A percentile compares a stretch with the other conserved stretches of the same genome.
phyloP scores from a whole-genome alignment of 2,113 vertebrate species.

The Bothrops jararaca region DNA sequence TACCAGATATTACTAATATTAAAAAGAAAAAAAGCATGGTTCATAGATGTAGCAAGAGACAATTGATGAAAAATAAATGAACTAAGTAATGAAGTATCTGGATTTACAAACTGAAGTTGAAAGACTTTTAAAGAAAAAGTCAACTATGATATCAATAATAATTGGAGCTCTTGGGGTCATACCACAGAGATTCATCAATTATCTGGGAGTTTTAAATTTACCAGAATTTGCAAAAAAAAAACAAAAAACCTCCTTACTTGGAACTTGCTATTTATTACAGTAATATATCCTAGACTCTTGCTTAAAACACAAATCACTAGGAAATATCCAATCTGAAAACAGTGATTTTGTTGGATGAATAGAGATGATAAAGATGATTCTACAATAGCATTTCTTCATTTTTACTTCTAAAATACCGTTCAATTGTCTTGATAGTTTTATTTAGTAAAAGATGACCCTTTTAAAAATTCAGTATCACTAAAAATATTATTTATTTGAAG shows the following conservation, averaged over 20 bases:
- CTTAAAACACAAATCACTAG: background rate
- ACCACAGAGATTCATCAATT: background rate
- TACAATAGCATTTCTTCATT: background rate
- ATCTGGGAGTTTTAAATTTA: background rate
- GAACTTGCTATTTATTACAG: background rate
- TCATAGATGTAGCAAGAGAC: background rate
- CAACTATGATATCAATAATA: background rate
- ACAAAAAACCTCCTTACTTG: background rate
- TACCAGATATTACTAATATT: background rate
- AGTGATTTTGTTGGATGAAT: background rate
- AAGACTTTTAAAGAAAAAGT: background rate
- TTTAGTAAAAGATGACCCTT: background rate
- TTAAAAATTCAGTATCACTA: conserved; percentile 13
- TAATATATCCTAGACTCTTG: background rate
- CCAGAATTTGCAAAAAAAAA: background rate
- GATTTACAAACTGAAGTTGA: background rate
- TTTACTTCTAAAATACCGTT: background rate
- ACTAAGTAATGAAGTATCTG: background rate
- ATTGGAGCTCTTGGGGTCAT: background rate
- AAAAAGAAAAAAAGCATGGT: background rate
- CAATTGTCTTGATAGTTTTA: background rate
- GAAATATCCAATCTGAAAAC: background rate
- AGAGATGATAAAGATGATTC: background rate
- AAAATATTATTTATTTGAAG: conserved; percentile 36
- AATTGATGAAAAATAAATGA: background rate